phyloP scores from a whole-genome alignment of 1,140 invertebrate genomes.

The Metaphire vulgaris region DNA sequence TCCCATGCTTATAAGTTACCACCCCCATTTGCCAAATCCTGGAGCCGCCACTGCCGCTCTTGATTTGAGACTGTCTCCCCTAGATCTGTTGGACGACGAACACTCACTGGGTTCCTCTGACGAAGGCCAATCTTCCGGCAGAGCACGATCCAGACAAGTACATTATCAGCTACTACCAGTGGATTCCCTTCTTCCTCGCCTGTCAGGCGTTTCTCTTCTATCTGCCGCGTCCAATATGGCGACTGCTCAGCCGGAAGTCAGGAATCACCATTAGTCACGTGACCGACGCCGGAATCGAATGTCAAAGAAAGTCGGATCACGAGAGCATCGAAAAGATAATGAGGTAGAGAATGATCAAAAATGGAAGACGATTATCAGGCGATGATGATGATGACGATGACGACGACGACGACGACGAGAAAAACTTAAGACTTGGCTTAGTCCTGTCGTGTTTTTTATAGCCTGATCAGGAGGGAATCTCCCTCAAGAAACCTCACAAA shows the following conservation, averaged over 20 bases:
- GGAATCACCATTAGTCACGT: slow-evolving; percentile 33
- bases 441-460: too few relatives aligned
- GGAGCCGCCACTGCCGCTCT: too few relatives aligned
- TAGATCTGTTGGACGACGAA: slow-evolving; percentile 53
- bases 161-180: slow-evolving; percentile 79
- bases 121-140: slow-evolving; percentile 49
- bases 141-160: slow-evolving; percentile 9
- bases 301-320: slow-evolving; percentile 31
- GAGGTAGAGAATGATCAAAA: too few relatives aligned
- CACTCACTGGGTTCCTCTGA: slow-evolving; percentile 54
- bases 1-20: too few relatives aligned
- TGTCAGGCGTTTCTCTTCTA: slow-evolving; percentile 91
- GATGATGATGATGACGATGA: too few relatives aligned
- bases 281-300: slow-evolving; percentile 28
- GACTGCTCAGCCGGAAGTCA: slow-evolving; percentile 51
- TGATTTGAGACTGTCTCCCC: too few relatives aligned
- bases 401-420: too few relatives aligned
- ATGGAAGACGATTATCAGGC: too few relatives aligned
- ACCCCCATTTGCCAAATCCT: too few relatives aligned
- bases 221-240: slow-evolving; percentile 64
- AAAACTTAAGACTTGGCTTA: too few relatives aligned
- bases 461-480: not conserved
- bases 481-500: not conserved
- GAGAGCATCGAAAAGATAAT: slow-evolving; percentile 47
- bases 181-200: slow-evolving; percentile 78